Base-by-base conservation (phyloP, 2,888 invertebrate species). In the Eudasyphora cyanicolor region DNA sequence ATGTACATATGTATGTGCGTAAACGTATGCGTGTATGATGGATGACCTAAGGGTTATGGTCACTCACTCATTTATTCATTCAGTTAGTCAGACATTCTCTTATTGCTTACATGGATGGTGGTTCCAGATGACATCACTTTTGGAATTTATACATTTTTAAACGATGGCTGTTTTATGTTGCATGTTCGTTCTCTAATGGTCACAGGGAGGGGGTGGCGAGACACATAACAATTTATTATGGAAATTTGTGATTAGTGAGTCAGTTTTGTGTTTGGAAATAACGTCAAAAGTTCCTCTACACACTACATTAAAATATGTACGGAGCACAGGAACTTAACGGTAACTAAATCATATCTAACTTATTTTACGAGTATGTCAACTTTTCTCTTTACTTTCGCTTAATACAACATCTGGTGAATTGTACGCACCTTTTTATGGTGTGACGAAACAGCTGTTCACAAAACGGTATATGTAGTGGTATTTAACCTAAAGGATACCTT, bases 41-140 rank as follows among this genome's bases (percentile, higher is more conserved):
- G 73, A 76, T 76, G 79, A 76, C 79, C 82, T 73, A 79, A 79
- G 82, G 82, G 82, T 82, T 82, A 82, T 79, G 82, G 82, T 54
- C 79, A 69, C 57, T 79, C 60, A 60, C 27, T 27, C 32, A 74
- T 19, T 51, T 19, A 17, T 7, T n/a, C 14, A 49, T 8, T n/a
- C 49, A 7, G n/a, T n/a, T n/a, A 51, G 8, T 51, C 51, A 51
- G 62, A 38, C 62, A 38, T 64, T 38, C 32, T 32, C 17, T 62
- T 17, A 62, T 4, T 21, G 64, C 7, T 64, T 38, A 35, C 64
- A 64, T 19, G 32, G 21, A 24, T 10, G 24, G 54, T 60, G 45
- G 38, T 82, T 76, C 76, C 73, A 76, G 67, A 82, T 82, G 82
- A 79, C 79, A 79, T 82, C 82, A 82, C 67, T 49, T 42, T 73